Evolutionary conservation across 2,888 invertebrate species (phyloP).

Genomic region (Agrotis puta): DNA sequence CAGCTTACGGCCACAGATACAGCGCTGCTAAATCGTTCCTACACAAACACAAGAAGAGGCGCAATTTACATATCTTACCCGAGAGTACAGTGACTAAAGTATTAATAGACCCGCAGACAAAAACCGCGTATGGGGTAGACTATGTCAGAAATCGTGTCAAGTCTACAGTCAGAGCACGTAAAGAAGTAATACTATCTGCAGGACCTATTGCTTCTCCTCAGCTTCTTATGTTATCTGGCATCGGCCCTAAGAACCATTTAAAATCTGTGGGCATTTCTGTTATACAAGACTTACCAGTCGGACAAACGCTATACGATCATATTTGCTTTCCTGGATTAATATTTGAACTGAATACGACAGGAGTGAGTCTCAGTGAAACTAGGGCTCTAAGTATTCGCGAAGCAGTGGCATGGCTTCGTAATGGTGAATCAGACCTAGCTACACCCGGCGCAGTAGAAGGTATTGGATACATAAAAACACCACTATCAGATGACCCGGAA

Average conservation of each 20-base stretch:
- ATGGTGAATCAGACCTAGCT: slow-evolving; percentile 86
- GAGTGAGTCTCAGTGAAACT: slow-evolving; percentile 78
- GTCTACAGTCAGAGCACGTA: slow-evolving; percentile 91
- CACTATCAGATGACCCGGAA: slow-evolving; percentile 89
- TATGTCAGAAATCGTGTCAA: slow-evolving; percentile 89
- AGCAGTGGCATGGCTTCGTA: slow-evolving; percentile 78
- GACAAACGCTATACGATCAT: slow-evolving; percentile 92
- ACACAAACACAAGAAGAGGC: slow-evolving; percentile 90
- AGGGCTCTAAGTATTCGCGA: slow-evolving; percentile 63
- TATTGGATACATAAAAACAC: slow-evolving; percentile 92
- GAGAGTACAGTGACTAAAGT: slow-evolving; percentile 92
- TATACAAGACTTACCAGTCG: slow-evolving; percentile 92
- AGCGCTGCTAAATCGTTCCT: slow-evolving; percentile 93
- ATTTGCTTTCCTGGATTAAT: slow-evolving; percentile 89
- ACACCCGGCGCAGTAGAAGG: slow-evolving; percentile 93
- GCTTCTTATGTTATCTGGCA: slow-evolving; percentile 96
- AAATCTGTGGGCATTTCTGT: slow-evolving; percentile 90
- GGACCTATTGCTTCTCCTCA: slow-evolving; percentile 97
- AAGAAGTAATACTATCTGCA: slow-evolving; percentile 96
- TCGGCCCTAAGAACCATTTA: slow-evolving; percentile 91
- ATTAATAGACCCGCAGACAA: slow-evolving; percentile 92
- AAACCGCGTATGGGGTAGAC: slow-evolving; percentile 93
- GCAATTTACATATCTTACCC: slow-evolving; percentile 93
- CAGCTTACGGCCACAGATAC: slow-evolving; percentile 91
- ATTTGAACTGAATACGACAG: slow-evolving; percentile 83